Evolutionary conservation across 1,140 invertebrate species (phyloP).

Genomic region (Meloidogyne exigua): DNA sequence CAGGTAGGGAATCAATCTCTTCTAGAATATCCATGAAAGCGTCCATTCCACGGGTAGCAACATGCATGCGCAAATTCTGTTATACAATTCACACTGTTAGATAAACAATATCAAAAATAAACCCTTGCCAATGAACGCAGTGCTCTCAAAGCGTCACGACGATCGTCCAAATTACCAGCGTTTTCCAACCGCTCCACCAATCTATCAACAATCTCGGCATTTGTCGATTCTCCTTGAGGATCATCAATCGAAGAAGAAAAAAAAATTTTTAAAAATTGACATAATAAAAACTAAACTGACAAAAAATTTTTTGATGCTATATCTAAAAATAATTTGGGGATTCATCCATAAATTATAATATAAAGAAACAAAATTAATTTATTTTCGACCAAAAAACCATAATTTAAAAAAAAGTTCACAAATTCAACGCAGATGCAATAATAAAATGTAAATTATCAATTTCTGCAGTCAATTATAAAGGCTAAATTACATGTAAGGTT

Average conservation of each 20-base stretch:
- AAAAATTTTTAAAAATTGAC: conserved; percentile 57
- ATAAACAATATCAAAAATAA: not conserved
- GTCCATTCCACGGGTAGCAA: conserved; percentile 91
- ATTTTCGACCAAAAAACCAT: too few relatives aligned
- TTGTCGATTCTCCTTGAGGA: conserved; percentile 35
- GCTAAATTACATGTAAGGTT: too few relatives aligned
- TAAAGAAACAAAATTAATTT: too few relatives aligned
- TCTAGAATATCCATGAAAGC: conserved; percentile 72
- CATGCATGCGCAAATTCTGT: conserved; percentile 84
- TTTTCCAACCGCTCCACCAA: conserved; percentile 85
- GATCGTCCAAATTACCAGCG: conserved; percentile 87
- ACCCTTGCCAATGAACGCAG: conserved; percentile 84
- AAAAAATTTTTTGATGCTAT: too few relatives aligned
- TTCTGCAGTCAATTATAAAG: too few relatives aligned
- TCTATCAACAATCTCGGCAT: conserved; percentile 73
- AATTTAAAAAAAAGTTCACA: too few relatives aligned
- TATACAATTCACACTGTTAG: conserved; percentile 39
- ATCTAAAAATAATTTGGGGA: too few relatives aligned
- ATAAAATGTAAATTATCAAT: too few relatives aligned
- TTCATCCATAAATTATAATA: too few relatives aligned
- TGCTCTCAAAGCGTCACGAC: conserved; percentile 89
- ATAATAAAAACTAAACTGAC: conserved; percentile 19
- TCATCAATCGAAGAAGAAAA: conserved; percentile 47
- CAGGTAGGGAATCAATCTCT: conserved; percentile 79
- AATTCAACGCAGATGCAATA: too few relatives aligned